Evolutionary conservation across 2,888 invertebrate species (phyloP), one percentile per base, ranked within the genome.

Genomic region (Mesochorus sp.): DNA sequence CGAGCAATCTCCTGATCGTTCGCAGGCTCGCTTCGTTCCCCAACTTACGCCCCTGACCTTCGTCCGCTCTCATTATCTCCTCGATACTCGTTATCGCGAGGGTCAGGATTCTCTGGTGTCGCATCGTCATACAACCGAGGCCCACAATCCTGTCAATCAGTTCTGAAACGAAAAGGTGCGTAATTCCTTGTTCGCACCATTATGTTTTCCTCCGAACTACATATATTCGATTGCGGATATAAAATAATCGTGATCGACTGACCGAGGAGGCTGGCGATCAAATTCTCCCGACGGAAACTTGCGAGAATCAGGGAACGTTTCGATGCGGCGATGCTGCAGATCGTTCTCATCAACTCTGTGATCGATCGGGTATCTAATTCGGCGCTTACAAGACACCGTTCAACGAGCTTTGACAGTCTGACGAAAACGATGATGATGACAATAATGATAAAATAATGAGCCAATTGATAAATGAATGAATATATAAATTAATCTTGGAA

Each of bases 41-140:
- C 14, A n/a, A 1, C 10, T 14, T 4, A 51, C 82, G 24, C 82
- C 44, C 72, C 62, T 47, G 83, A 0, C n/a, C 44, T 24, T 80
- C 59, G 5, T 81, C 61, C 37, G 10, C 64, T 5, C 76, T 83
- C 10, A 81, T 71, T 0, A 90, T 73, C 44, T 68, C 76, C 73
- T 90, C 86, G 1, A 85, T 59, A 1, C 81, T 77, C 1, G 84
- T 82, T n/a, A 90, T 81, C 0, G 81, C 47, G 21, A 87, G 79
- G 3, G 86, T 86, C 64, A 90, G 51, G 34, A 87, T 81, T 55
- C 81, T 83, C 80, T 91, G 90, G 57, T 81, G 61, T 10, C 44
- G 51, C 72, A 78, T 79, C 12, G 85, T 84, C 12, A 89, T 51
- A 10, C 76, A 70, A n/a, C 84, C 78, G 3, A 75, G 79, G 3